These are phyloP conservation scores for Hypanus sabinus DNA, from an alignment of 2,113 vertebrate species.

Conservation along the genomic window DNA sequence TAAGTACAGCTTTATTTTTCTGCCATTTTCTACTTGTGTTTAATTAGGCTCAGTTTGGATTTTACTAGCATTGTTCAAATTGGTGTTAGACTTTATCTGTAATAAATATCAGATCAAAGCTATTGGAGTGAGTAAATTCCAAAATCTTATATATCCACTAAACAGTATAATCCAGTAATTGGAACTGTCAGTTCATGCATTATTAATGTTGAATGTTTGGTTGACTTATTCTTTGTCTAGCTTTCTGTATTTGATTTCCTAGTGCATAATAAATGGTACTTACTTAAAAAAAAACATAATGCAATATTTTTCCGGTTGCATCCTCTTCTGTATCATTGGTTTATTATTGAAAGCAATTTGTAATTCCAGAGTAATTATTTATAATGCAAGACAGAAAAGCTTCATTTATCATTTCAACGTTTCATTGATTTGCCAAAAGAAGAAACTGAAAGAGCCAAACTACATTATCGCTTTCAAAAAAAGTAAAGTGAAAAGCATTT, in stretches of 20 bases:
- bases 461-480: neutral
- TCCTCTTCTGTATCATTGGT: neutral
- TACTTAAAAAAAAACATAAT: neutral
- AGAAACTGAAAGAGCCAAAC: neutral
- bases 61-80: neutral
- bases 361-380: neutral
- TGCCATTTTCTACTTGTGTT: neutral
- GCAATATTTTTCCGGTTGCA: neutral
- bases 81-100: neutral
- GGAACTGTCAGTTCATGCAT: neutral
- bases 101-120: neutral
- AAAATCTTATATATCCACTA: neutral
- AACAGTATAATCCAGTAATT: slow-evolving; percentile 9
- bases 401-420: neutral
- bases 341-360: neutral
- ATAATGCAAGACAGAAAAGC: neutral
- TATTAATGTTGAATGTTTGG: neutral
- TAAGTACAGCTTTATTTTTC: neutral
- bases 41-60: neutral
- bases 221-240: slow-evolving; percentile 2
- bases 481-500: neutral
- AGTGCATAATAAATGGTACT: neutral
- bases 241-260: slow-evolving; percentile 7
- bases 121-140: neutral
- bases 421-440: neutral